Base-by-base conservation (phyloP, 2,888 invertebrate species). In the Drosophila birchii region DNA sequence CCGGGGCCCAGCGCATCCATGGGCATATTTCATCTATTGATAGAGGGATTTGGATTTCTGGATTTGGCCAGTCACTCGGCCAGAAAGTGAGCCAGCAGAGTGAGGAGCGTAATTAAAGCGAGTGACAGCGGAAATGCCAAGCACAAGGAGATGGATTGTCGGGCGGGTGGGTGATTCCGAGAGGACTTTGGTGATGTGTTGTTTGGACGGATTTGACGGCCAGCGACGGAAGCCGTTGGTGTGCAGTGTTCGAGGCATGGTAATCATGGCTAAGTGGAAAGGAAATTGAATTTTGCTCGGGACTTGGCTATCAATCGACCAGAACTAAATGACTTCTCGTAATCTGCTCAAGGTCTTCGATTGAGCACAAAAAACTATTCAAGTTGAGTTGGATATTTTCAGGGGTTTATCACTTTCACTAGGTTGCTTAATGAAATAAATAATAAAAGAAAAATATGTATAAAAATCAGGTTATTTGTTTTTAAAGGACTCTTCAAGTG, bases 61-160 rank as follows among this genome's bases (percentile, higher is more conserved):
- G 75, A 55, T 74, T 70, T 70, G 64, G 64, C 64, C 64, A 68
- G 69, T 49, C 69, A 68, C 57, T 49, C 55, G 71, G 58, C 51
- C 59, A 57, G 59, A 44, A 69, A 58, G 59, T 20, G 51, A 47
- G 12, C 39, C 23, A 14, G 14, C 23, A 26, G 14, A 54, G 53
- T 20, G 47, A 68, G 59, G 66, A 78, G 73, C 78, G 76, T 86
- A 86, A 88, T 88, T 86, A 88, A 84, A 81, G 79, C 86, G 71
- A 78, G 74, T 70, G 76, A 73, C 72, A 84, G 68, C 83, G 88
- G 88, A 86, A 84, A 83, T 79, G 77, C 77, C 75, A 57, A 75
- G 63, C 63, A 56, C 51, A 58, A 59, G 41, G 68, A 76, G 44
- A 51, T 53, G 26, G 47, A 70, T 41, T 36, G 51, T 20, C 36